Percentiles rank a stretch among this genome's conserved stretches.
phyloP scores from a whole-genome alignment of 2,888 invertebrate species.

The Seladonia tumulorum region DNA sequence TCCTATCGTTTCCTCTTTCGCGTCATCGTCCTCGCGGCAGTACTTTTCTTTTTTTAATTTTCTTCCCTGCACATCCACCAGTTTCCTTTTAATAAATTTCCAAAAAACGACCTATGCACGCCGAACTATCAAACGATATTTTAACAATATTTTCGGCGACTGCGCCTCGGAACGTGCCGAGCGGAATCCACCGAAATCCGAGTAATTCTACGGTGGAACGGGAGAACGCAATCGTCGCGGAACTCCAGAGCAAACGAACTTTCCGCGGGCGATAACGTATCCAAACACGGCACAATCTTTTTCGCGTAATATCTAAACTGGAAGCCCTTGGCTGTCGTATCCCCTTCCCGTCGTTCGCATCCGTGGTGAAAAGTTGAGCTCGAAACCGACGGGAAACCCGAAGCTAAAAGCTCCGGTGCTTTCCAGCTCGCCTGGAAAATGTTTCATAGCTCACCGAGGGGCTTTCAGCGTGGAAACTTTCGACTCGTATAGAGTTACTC shows the following conservation, averaged over 20 bases:
- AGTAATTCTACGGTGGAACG: neutral
- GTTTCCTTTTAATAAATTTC: too few species aligned
- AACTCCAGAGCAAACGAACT: constrained; percentile 6
- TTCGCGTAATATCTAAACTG: constrained; percentile 26
- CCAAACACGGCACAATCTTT: constrained; percentile 39
- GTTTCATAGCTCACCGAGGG: constrained; percentile 52
- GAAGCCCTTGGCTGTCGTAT: constrained; percentile 16
- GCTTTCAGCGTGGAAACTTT: constrained; percentile 58
- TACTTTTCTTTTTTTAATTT: neutral
- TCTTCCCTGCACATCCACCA: too few species aligned
- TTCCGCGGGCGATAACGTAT: constrained; percentile 1
- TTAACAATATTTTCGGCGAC: neutral
- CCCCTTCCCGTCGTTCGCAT: constrained; percentile 16
- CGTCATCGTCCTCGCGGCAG: neutral
- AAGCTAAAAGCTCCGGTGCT: constrained; percentile 62
- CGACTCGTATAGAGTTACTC: constrained; percentile 52
- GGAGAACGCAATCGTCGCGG: neutral
- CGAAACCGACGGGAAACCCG: constrained; percentile 54
- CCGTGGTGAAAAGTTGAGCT: constrained; percentile 59
- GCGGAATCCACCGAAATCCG: neutral
- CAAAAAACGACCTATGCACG: neutral
- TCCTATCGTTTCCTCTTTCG: neutral
- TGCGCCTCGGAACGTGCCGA: neutral
- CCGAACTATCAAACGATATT: neutral
- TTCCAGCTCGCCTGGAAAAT: constrained; percentile 47